A percentile compares a stretch with the other conserved stretches of the same genome.
Conservation (phyloP, 2,888 invertebrate genomes). For the Drosophila yooni region DNA sequence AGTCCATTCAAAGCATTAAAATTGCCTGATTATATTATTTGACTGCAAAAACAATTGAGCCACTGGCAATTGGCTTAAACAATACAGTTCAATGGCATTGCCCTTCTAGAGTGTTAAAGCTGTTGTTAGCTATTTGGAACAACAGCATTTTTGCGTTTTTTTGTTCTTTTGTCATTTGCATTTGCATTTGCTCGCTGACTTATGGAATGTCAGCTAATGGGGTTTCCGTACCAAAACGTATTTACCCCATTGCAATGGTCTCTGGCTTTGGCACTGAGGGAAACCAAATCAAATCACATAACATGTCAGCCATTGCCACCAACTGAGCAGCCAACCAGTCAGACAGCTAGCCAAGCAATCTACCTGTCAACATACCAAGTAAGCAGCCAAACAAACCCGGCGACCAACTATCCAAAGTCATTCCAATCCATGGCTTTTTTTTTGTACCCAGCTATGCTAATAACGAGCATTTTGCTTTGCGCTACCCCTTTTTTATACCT, state of each 20-base stretch:
- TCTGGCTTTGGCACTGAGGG: conserved; percentile 25
- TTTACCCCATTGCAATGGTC: conserved; percentile 60
- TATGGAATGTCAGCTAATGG: conserved; percentile 72
- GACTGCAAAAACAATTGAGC: neutral
- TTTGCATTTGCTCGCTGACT: conserved; percentile 53
- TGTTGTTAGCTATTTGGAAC: conserved; percentile 39
- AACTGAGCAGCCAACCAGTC: conserved; percentile 19
- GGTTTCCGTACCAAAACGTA: conserved; percentile 68
- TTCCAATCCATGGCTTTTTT: conserved; percentile 48
- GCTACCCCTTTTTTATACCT: conserved; percentile 34
- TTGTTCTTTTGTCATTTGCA: conserved; percentile 40
- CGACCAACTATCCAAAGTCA: conserved; percentile 41
- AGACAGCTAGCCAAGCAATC: conserved; percentile 10
- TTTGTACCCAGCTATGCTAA: conserved; percentile 60
- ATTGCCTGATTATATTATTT: neutral
- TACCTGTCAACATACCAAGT: conserved; percentile 26
- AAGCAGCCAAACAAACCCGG: conserved; percentile 5
- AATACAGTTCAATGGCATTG: conserved; percentile 23
- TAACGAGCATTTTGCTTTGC: conserved; percentile 65
- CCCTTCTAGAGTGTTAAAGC: conserved; percentile 11
- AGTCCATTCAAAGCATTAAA: neutral
- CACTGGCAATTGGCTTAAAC: neutral
- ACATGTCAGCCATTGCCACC: conserved; percentile 56
- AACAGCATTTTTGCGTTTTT: conserved; percentile 23
- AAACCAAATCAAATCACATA: conserved; percentile 76